A percentile compares a stretch with the other conserved stretches of the same genome.
Evolutionary conservation across 2,888 invertebrate species (phyloP).

Genomic region (Leucania comma): DNA sequence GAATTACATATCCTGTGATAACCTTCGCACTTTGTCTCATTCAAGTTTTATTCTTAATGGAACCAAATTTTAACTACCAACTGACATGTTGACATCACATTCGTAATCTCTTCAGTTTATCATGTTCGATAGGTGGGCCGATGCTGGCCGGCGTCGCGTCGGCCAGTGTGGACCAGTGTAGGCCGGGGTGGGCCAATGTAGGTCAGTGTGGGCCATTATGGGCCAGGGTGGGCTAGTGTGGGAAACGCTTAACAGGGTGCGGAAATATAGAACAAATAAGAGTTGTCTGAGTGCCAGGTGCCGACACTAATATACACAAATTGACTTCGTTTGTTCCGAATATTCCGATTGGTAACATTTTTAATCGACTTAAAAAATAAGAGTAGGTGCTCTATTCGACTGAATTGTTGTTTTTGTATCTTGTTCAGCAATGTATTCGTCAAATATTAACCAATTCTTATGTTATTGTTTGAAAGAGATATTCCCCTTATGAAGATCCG

Average conservation of each 20-base stretch:
- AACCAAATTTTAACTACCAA: background rate
- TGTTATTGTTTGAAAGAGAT: no score
- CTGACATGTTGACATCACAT: constrained; percentile 9
- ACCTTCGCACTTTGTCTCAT: constrained; percentile 29
- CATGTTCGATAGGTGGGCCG: no score
- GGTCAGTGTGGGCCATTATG: constrained; percentile 2
- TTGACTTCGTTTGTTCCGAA: constrained; percentile 27
- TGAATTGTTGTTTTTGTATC: no score
- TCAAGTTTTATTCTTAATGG: constrained; percentile 27
- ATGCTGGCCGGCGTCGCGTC: background rate
- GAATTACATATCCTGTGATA: constrained; percentile 31
- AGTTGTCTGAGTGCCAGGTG: constrained; percentile 33
- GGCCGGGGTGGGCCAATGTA: background rate
- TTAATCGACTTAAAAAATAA: background rate
- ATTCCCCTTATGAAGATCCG: no score
- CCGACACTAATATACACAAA: constrained; percentile 21
- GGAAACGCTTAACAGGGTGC: constrained; percentile 13
- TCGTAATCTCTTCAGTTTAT: constrained; percentile 11
- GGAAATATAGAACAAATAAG: constrained; percentile 29
- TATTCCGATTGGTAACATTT: background rate
- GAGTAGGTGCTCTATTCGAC: no score
- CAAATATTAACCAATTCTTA: no score
- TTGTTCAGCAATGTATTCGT: no score
- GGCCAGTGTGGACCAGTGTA: background rate
- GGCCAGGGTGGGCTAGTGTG: background rate